phyloP scores from a whole-genome alignment of 2,888 invertebrate species.

The Unio pictorum region DNA sequence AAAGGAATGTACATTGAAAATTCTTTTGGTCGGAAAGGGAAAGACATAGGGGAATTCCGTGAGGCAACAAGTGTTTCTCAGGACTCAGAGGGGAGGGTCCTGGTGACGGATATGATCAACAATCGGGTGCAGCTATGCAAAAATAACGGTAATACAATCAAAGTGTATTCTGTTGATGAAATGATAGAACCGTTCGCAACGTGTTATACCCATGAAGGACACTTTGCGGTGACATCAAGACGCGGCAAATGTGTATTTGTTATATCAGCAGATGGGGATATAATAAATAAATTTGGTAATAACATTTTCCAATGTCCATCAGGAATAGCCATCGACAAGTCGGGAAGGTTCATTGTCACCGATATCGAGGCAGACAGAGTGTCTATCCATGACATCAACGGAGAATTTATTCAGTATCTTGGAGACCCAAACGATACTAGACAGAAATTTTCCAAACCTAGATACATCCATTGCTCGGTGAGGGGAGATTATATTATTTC shows the following conservation, averaged over 20 bases:
- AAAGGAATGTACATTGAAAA: background rate
- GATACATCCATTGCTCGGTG: constrained; percentile 72
- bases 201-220: constrained; percentile 35
- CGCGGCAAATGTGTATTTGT: constrained; percentile 45
- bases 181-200: constrained; percentile 53
- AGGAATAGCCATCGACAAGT: constrained; percentile 57
- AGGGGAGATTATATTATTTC: constrained; percentile 71
- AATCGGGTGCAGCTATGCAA: constrained; percentile 49
- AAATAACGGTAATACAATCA: constrained; percentile 35
- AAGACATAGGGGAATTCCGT: constrained; percentile 29
- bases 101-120: constrained; percentile 58
- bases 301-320: constrained; percentile 50
- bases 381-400: constrained; percentile 68
- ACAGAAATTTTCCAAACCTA: constrained; percentile 72
- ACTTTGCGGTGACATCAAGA: constrained; percentile 52
- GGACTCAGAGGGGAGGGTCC: constrained; percentile 35
- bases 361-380: constrained; percentile 71
- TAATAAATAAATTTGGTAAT: constrained; percentile 44
- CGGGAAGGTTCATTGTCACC: constrained; percentile 70
- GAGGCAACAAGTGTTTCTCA: constrained; percentile 39
- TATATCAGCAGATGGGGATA: constrained; percentile 34
- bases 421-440: constrained; percentile 68
- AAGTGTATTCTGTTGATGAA: constrained; percentile 36
- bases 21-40: constrained; percentile 38
- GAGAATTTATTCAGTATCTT: constrained; percentile 56